Percentiles rank a stretch among this genome's conserved stretches.
Evolutionary conservation across 2,888 invertebrate genomes (phyloP).

Genomic region (Eucera pruinosa): DNA sequence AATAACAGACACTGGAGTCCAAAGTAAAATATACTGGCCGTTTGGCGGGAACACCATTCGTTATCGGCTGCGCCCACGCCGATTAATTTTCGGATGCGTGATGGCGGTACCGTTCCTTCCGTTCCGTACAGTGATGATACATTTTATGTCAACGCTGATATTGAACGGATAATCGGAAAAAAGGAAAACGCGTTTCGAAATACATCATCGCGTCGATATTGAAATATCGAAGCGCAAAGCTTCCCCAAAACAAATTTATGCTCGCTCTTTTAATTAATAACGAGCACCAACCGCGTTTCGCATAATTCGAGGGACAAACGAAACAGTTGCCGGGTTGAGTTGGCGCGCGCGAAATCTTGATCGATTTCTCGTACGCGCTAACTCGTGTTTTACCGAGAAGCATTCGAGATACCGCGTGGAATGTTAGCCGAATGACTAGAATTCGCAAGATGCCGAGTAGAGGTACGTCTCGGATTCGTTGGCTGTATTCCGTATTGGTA

Average conservation of each 20-base stretch:
- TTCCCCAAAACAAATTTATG: conserved; percentile 46
- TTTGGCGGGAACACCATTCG: conserved; percentile 78
- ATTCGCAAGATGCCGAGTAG: conserved; percentile 36
- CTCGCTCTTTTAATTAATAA: conserved; percentile 53
- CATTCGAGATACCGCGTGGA: conserved; percentile 76
- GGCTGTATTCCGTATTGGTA: no score
- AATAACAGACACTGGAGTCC: conserved; percentile 76
- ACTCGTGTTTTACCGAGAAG: conserved; percentile 53
- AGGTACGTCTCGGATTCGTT: not conserved
- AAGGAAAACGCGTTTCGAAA: conserved; percentile 63
- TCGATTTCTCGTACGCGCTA: not conserved
- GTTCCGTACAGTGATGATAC: conserved; percentile 68
- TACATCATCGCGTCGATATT: conserved; percentile 60
- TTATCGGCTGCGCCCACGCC: conserved; percentile 79
- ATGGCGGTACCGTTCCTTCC: conserved; percentile 72
- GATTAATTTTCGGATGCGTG: conserved; percentile 79
- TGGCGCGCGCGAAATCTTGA: not conserved
- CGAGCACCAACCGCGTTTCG: conserved; percentile 27
- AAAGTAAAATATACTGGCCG: conserved; percentile 80
- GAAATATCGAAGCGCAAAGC: conserved; percentile 54
- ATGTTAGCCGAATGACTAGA: conserved; percentile 71
- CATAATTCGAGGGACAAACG: conserved; percentile 44
- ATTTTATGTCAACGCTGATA: conserved; percentile 73
- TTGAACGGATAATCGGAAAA: conserved; percentile 71
- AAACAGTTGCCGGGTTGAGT: not conserved